A percentile compares a stretch with the other conserved stretches of the same genome.
Conservation (phyloP, 2,888 invertebrate genomes). For the Auanema freiburgensis region DNA sequence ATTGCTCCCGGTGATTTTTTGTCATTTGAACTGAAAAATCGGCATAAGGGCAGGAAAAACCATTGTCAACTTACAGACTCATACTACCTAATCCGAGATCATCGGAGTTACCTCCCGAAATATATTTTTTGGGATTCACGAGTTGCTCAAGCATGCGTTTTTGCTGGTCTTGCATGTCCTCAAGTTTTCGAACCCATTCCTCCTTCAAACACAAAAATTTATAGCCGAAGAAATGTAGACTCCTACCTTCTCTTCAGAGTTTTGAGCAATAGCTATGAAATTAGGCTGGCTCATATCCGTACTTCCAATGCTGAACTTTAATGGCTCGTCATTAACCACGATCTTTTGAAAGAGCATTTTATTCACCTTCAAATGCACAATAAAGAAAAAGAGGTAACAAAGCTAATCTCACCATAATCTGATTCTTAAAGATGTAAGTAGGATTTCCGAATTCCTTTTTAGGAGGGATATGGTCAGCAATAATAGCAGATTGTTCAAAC, state of each 20-base stretch:
- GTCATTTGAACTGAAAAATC: conserved; percentile 20
- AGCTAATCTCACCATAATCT: conserved; percentile 78
- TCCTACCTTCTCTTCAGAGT: conserved; percentile 73
- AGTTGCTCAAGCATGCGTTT: conserved; percentile 88
- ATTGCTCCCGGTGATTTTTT: conserved; percentile 25
- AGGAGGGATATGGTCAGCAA: conserved; percentile 83
- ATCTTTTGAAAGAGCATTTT: conserved; percentile 75
- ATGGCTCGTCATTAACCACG: conserved; percentile 72
- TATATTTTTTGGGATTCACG: conserved; percentile 77
- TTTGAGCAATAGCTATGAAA: conserved; percentile 79
- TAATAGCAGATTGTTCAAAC: conserved; percentile 95
- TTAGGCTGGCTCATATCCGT: conserved; percentile 70
- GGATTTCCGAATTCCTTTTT: conserved; percentile 87
- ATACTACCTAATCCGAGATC: conserved; percentile 51
- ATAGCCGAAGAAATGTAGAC: not conserved
- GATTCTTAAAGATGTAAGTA: conserved; percentile 90
- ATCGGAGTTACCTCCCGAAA: conserved; percentile 40
- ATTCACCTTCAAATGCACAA: conserved; percentile 77
- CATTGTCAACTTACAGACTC: conserved; percentile 40
- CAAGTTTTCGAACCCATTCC: conserved; percentile 70
- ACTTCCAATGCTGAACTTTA: conserved; percentile 77
- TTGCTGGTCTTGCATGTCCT: conserved; percentile 86
- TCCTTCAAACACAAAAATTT: conserved; percentile 61
- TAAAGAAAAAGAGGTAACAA: no score
- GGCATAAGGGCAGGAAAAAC: not conserved